phyloP scores from a whole-genome alignment of 2,113 vertebrate species.

The Steatornis caripensis region DNA sequence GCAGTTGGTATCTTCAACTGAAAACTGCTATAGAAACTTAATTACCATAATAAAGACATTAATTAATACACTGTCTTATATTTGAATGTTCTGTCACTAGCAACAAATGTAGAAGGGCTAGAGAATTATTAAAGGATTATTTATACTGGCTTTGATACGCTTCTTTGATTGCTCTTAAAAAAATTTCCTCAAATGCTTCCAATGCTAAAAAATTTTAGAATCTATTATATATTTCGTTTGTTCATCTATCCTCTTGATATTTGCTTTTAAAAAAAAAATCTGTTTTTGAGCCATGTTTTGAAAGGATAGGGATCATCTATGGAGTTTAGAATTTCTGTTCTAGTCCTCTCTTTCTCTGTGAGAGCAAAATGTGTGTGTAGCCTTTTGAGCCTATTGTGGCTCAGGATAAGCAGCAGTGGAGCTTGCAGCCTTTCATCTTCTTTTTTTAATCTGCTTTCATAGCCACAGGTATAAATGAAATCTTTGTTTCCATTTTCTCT shows the following conservation, averaged over 20 bases:
- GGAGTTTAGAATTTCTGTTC: not conserved
- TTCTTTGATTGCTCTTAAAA: not conserved
- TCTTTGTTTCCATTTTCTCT: conserved; percentile 49
- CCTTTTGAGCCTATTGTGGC: not conserved
- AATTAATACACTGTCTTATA: not conserved
- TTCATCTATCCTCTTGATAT: not conserved
- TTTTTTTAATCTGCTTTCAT: not conserved
- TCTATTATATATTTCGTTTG: not conserved
- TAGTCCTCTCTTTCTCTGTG: not conserved
- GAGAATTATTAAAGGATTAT: not conserved
- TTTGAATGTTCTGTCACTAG: not conserved
- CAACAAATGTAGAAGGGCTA: not conserved
- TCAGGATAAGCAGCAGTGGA: not conserved
- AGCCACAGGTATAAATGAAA: conserved; percentile 33
- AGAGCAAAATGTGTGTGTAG: not conserved
- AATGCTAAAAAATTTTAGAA: not conserved
- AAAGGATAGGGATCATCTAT: not conserved
- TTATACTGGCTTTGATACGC: not conserved
- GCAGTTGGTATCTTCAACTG: not conserved
- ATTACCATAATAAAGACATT: not conserved
- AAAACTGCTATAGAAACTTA: not conserved
- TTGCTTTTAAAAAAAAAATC: not conserved
- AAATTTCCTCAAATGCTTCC: not conserved
- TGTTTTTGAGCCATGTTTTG: not conserved
- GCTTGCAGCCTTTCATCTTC: conserved; percentile 15